These are phyloP conservation scores for Aurelia sp. DNA, from an alignment of 30 jellyfish, hydroid and myxozoan genomes.

Conservation along the genomic window DNA sequence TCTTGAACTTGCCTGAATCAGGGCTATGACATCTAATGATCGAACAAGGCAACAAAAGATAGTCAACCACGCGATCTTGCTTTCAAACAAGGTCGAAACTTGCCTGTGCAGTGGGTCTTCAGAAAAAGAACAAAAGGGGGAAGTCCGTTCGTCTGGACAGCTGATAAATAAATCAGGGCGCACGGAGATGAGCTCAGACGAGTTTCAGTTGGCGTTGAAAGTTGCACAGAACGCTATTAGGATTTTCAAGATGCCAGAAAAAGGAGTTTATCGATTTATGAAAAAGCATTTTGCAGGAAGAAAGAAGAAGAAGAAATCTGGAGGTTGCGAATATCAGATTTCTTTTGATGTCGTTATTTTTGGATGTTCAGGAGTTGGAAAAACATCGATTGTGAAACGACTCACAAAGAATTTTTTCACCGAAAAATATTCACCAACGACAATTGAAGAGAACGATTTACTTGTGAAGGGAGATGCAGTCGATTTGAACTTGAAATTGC, in stretches of 20 bases:
- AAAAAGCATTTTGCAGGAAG: not conserved
- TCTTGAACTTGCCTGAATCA: too few species aligned
- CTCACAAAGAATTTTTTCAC: not conserved
- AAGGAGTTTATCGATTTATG: conserved; percentile 6
- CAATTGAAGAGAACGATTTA: conserved; percentile 2
- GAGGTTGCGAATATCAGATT: not conserved
- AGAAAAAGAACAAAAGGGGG: too few species aligned
- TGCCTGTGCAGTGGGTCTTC: too few species aligned
- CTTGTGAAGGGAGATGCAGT: conserved; percentile 11
- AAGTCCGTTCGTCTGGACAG: too few species aligned
- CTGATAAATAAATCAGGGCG: too few species aligned
- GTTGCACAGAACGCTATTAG: too few species aligned
- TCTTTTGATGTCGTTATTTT: conserved; percentile 40
- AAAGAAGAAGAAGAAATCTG: conserved; percentile 5
- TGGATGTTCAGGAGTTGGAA: conserved; percentile 60
- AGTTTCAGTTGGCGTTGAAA: too few species aligned
- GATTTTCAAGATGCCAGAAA: not conserved
- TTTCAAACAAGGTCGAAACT: too few species aligned
- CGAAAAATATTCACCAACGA: conserved; percentile 4
- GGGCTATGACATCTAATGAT: too few species aligned
- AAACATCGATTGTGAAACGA: conserved; percentile 47
- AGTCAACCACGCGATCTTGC: too few species aligned
- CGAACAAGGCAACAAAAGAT: too few species aligned
- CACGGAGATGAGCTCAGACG: too few species aligned
- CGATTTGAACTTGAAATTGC: conserved; percentile 6